Evolutionary conservation across 2,113 vertebrate species (phyloP), one percentile per base, ranked within the genome.

Genomic region (Aptenodytes patagonicus): DNA sequence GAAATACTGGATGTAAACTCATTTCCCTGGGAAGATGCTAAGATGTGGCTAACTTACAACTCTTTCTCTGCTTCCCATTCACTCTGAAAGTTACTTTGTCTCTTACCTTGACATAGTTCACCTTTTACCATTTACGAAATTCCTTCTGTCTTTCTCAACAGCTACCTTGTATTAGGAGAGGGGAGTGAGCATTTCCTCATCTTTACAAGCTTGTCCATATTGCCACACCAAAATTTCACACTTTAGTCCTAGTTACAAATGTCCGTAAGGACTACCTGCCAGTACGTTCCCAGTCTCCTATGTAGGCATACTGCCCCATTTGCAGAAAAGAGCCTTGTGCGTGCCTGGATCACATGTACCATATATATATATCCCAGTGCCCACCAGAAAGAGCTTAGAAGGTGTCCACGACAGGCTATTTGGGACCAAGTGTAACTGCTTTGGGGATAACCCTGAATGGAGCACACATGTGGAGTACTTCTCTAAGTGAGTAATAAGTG

Each of bases 41-140:
- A 92, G 40, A 86, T 32, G 14, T 3, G 0, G 36, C 44, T 68
- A 86, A 60, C 24, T 69, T 79, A 68, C 29, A 93, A n/a, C 25
- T 70, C 46, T 25, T 42, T 18, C 65, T 66, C 47, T 72, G 51
- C 31, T 91, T 82, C 32, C 18, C 29, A 34, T 42, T 89, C 61
- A 49, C 52, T 84, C n/a, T 79, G 10, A 75, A 93, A 75, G 61
- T 68, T 83, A 75, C 61, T 95, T 84, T 70, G 20, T 57, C 21
- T 60, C 44, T 68, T 87, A 52, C 46, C 28, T 87, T 44, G 21
- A 71, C 20, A 47, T 9, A 44, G 34, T 51, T 82, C 68, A 90
- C 25, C 14, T 46, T 75, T 73, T 19, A 25, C 13, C 24, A 69
- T 44, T 68, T 72, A 55, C 15, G 76, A 57, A 75, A 75, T 55